These are phyloP conservation scores for Lasius fuliginosus DNA, from an alignment of 2,888 invertebrate species.

Conservation along the genomic window DNA sequence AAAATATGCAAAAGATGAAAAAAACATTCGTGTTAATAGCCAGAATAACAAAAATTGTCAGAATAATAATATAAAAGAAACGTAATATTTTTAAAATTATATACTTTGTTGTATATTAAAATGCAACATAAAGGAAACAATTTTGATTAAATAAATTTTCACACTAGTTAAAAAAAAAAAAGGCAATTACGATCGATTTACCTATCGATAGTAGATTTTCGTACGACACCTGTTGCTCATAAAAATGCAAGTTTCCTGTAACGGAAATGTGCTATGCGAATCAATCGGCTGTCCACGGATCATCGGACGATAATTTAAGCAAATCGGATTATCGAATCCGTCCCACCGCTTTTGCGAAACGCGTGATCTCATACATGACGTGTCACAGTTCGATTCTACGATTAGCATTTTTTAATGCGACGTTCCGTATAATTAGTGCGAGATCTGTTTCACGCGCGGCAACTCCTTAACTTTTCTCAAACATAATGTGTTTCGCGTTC, in stretches of 20 bases:
- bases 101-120: not conserved
- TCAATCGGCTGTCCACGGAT: slow-evolving; percentile 43
- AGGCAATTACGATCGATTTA: slow-evolving; percentile 57
- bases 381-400: slow-evolving; percentile 10
- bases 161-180: not conserved
- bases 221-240: slow-evolving; percentile 70
- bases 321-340: slow-evolving; percentile 35
- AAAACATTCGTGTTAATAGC: not conserved
- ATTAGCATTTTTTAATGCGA: not conserved
- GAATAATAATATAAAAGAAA: not conserved
- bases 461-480: not conserved
- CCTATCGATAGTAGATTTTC: slow-evolving; percentile 10
- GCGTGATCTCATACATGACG: not conserved
- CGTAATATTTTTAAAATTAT: not conserved
- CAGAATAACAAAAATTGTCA: not conserved
- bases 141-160: not conserved
- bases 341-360: slow-evolving; percentile 25
- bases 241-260: slow-evolving; percentile 60
- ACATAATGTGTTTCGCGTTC: not conserved
- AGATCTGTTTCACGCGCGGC: not conserved
- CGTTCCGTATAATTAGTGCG: not conserved
- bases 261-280: slow-evolving; percentile 30
- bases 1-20: not conserved
- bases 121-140: not conserved
- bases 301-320: slow-evolving; percentile 55